Conservation (phyloP, 53 echinoderm and acorn worm genomes). For the Pentamera pediparva region DNA sequence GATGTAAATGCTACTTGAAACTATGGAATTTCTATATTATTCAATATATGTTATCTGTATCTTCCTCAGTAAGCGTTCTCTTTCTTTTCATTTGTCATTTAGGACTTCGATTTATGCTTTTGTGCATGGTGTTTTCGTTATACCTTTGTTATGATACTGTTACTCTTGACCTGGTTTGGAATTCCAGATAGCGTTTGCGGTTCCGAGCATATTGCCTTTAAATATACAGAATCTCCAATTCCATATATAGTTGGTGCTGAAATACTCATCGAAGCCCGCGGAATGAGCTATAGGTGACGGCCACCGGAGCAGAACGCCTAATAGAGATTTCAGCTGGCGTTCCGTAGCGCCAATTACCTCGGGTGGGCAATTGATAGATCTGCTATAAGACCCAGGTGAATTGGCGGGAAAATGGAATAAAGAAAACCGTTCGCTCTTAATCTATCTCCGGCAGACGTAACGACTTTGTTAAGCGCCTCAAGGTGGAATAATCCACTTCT, state of each 20-base stretch:
- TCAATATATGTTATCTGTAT: too few relatives aligned
- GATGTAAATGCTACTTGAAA: too few relatives aligned
- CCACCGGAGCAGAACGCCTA: constrained; percentile 22
- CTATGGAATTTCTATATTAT: too few relatives aligned
- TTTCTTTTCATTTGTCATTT: too few relatives aligned
- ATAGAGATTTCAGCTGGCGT: constrained; percentile 35
- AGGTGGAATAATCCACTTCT: constrained; percentile 22
- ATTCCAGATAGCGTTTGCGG: too few relatives aligned
- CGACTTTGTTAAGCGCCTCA: constrained; percentile 28
- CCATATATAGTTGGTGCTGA: background rate
- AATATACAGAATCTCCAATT: too few relatives aligned
- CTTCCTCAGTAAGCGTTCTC: too few relatives aligned
- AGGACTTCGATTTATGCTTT: too few relatives aligned
- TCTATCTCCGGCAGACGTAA: constrained; percentile 23
- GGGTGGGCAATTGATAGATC: constrained; percentile 33
- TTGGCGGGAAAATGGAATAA: constrained; percentile 9
- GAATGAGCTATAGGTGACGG: background rate
- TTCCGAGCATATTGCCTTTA: too few relatives aligned
- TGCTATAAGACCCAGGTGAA: constrained; percentile 29
- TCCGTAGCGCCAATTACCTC: constrained; percentile 11
- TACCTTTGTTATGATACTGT: too few relatives aligned
- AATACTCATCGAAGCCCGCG: background rate
- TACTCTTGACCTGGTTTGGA: too few relatives aligned
- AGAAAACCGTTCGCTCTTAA: constrained; percentile 11
- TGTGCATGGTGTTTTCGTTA: too few relatives aligned